Conservation (phyloP, 2,888 invertebrate genomes). For the Phyllotreta cruciferae region DNA sequence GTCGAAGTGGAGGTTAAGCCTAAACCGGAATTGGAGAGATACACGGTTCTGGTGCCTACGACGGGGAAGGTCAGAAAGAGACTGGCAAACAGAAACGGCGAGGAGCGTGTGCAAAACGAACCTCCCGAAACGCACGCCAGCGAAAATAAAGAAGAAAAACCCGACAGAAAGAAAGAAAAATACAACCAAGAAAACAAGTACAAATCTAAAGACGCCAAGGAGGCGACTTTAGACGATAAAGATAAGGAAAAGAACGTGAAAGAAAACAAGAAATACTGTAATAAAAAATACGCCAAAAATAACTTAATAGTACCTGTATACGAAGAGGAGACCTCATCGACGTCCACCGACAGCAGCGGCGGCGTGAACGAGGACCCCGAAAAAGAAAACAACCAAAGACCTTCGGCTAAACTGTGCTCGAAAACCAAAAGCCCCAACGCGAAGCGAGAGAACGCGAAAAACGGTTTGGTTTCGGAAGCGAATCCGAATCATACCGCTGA, state of each 20-base stretch:
- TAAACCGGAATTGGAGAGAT: slow-evolving; percentile 49
- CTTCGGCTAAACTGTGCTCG: slow-evolving; percentile 41
- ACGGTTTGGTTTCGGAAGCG: slow-evolving; percentile 29
- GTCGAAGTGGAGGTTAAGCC: slow-evolving; percentile 36
- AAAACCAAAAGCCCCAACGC: slow-evolving; percentile 37
- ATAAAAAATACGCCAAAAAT: slow-evolving; percentile 47
- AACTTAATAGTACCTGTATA: slow-evolving; percentile 53
- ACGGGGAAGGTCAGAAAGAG: slow-evolving; percentile 56
- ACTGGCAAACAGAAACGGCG: slow-evolving; percentile 50
- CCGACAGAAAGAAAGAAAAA: slow-evolving; percentile 35
- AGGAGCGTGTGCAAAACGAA: slow-evolving; percentile 38
- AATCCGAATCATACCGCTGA: slow-evolving; percentile 37
- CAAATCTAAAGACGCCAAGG: slow-evolving; percentile 37
- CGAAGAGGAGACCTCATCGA: slow-evolving; percentile 74
- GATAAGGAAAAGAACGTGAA: slow-evolving; percentile 39
- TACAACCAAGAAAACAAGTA: slow-evolving; percentile 25
- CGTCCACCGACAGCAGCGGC: slow-evolving; percentile 74
- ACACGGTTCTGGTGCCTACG: slow-evolving; percentile 53
- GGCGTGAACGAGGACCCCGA: slow-evolving; percentile 47
- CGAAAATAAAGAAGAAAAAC: slow-evolving; percentile 40
- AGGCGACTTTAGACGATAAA: slow-evolving; percentile 29
- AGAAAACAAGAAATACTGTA: slow-evolving; percentile 48
- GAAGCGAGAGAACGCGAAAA: slow-evolving; percentile 13
- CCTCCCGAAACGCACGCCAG: slow-evolving; percentile 10
- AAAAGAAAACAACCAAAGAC: slow-evolving; percentile 49